Evolutionary conservation across 1,140 invertebrate genomes (phyloP).

Genomic region (Polypedilum vanderplanki): DNA sequence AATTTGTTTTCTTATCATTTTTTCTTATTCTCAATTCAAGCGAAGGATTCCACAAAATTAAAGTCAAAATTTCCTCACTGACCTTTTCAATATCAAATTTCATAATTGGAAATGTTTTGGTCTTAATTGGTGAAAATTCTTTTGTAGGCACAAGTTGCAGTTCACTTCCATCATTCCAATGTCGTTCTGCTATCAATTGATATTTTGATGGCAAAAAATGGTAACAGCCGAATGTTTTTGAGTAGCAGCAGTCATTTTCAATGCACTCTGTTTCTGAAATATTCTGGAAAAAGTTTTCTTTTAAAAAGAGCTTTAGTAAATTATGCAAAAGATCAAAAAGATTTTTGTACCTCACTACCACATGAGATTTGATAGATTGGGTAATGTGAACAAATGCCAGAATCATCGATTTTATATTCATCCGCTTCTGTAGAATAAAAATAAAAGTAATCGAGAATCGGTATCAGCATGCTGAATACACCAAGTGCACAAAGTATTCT

Average conservation of each 20-base stretch:
- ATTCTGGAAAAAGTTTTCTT: neutral
- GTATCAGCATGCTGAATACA: neutral
- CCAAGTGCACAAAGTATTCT: conserved; percentile 3
- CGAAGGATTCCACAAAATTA: neutral
- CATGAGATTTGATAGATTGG: conserved; percentile 9
- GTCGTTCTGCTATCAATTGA: neutral
- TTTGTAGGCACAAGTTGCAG: neutral
- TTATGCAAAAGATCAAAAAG: neutral
- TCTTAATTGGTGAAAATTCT: neutral
- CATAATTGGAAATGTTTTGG: neutral
- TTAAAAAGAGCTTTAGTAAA: neutral
- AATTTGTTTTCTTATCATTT: neutral
- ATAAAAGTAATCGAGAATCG: conserved; percentile 20
- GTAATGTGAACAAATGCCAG: conserved; percentile 23
- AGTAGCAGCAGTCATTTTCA: neutral
- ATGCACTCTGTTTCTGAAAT: neutral
- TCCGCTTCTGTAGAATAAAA: neutral
- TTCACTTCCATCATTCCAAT: neutral
- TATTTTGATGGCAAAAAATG: conserved; percentile 16
- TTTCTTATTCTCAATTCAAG: neutral
- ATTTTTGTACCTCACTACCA: neutral
- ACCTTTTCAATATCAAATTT: neutral
- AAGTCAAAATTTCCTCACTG: neutral
- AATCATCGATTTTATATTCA: conserved; percentile 27
- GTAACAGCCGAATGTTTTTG: neutral